A percentile compares a stretch with the other conserved stretches of the same genome.
These are phyloP conservation scores for Ladona fulva DNA, from an alignment of 1,140 invertebrate species.

Conservation along the genomic window DNA sequence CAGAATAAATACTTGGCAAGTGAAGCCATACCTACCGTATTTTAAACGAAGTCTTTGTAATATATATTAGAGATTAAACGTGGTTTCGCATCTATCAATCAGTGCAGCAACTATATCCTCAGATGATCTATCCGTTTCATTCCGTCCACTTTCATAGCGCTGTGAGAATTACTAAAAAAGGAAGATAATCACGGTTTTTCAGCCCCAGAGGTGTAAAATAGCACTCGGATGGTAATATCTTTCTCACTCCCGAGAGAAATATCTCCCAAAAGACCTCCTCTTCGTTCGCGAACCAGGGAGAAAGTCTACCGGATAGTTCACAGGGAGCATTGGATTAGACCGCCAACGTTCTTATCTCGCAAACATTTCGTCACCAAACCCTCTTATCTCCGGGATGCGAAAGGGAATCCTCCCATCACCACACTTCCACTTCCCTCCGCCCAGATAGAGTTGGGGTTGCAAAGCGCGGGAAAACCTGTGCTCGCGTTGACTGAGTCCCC, in stretches of 20 bases:
- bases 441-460: background rate
- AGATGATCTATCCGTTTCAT: too few relatives aligned
- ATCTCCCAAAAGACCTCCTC: background rate
- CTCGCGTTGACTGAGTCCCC: background rate
- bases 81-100: too few relatives aligned
- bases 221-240: too few relatives aligned
- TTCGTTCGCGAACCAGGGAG: background rate
- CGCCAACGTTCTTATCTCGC: background rate
- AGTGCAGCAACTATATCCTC: too few relatives aligned
- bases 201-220: too few relatives aligned
- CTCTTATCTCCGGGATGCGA: background rate
- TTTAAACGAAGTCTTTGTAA: too few relatives aligned
- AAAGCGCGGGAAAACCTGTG: background rate
- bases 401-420: background rate
- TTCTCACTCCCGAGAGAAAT: background rate
- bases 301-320: background rate
- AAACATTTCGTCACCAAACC: background rate
- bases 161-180: too few relatives aligned
- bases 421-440: background rate
- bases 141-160: too few relatives aligned
- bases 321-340: background rate
- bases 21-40: too few relatives aligned
- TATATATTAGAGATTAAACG: too few relatives aligned
- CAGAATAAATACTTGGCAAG: too few relatives aligned
- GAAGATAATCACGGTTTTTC: too few relatives aligned